phyloP scores from a whole-genome alignment of 2,888 invertebrate genomes.

The Plemyria rubiginata region DNA sequence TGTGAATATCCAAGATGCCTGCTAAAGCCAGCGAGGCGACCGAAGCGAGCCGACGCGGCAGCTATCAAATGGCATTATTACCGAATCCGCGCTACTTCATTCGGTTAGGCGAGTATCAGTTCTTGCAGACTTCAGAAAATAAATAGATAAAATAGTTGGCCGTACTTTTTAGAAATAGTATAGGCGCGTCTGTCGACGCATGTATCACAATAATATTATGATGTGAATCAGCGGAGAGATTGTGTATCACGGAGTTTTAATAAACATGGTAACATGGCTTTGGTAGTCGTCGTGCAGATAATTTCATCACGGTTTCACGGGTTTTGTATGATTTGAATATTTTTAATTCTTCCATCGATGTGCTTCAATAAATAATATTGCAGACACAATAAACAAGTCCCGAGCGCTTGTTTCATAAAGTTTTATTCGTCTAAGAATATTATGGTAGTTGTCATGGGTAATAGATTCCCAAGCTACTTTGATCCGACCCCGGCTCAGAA shows the following conservation, averaged over 20 bases:
- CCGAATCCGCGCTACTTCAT: constrained; percentile 1
- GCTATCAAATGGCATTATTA: constrained; percentile 17
- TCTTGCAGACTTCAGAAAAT: background rate
- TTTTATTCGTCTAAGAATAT: constrained; percentile 18
- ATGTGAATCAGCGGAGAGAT: no score
- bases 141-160: no score
- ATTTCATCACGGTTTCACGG: no score
- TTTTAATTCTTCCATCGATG: no score
- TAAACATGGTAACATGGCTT: no score
- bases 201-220: no score
- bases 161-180: no score
- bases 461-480: constrained; percentile 21
- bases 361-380: background rate
- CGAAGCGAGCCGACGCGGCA: constrained; percentile 4
- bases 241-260: no score
- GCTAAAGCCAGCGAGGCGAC: constrained; percentile 14
- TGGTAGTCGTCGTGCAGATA: no score
- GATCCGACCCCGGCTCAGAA: constrained; percentile 9
- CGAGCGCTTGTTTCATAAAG: constrained; percentile 13
- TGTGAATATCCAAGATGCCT: constrained; percentile 1
- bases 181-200: no score
- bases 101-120: background rate
- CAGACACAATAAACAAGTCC: background rate
- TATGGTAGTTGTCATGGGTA: constrained; percentile 16
- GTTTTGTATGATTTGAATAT: no score